Base-by-base conservation (phyloP, 2,113 vertebrate species). In the Etia nguti region DNA sequence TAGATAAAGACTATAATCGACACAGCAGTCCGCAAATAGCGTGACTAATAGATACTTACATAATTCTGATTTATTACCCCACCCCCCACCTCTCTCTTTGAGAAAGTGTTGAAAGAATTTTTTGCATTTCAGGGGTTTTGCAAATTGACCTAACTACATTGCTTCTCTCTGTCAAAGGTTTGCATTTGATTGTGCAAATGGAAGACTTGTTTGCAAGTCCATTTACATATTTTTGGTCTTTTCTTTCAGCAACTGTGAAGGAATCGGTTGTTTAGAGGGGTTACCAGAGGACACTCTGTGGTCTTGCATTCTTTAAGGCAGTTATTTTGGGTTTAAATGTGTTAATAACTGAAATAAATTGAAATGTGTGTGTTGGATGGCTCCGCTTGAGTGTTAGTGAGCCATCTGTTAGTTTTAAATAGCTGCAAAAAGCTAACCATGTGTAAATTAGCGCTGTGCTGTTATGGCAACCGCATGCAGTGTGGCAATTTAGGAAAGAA, bases 391-490 rank as follows among this genome's bases (percentile, higher is more conserved):
- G 62, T 52, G n/a, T 12, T 10, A 38, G 59, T 81, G 54, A 56
- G 43, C 81, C 82, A 92, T 83, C 73, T 81, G 91, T 56, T 57
- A 55, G 43, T 82, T 77, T 79, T 41, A 54, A 90, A 85, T 84
- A 3, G 31, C 68, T 26, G 18, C 24, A 24, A 82, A 48, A 77
- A 11, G 41, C 57, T 59, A 34, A 86, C 22, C 65, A 10, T 82
- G 59, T 86, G 59, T 59, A 80, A 89, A 88, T 81, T 52, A 80
- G 59, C 16, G 2, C 46, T 41, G 77, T 29, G 84, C 90, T 89
- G 93, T 75, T 55, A 70, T n/a, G 83, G 89, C 20, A 89, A 91
- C 93, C n/a, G 22, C 92, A 94, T 77, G 89, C 36, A 29, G 75
- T 15, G 31, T 56, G 55, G 31, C 56, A 34, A 38, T 88, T 88